Conservation (phyloP, 2,113 vertebrate species). For the Neofelis nebulosa region DNA sequence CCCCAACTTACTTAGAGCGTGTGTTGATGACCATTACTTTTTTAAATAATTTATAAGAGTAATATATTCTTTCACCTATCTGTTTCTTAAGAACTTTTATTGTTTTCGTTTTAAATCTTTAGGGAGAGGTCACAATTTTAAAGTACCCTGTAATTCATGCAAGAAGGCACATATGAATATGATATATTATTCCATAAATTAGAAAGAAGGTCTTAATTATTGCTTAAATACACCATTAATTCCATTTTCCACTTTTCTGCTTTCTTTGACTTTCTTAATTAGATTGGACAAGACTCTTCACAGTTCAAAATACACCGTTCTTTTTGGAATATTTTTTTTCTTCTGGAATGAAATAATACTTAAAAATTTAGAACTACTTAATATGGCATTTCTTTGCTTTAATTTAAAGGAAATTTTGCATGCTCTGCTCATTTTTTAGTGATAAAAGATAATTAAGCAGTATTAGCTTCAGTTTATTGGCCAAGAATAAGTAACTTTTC, state of each 20-base stretch:
- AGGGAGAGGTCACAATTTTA: neutral
- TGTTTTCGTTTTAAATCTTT: neutral
- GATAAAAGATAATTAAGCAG: neutral
- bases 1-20: neutral
- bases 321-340: neutral
- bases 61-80: neutral
- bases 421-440: neutral
- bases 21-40: neutral
- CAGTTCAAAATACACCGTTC: neutral
- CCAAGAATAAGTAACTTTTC: neutral
- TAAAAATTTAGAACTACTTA: neutral
- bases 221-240: neutral
- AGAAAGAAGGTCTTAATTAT: neutral
- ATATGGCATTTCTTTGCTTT: neutral
- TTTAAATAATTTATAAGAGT: neutral
- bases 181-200: neutral
- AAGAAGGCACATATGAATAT: neutral
- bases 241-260: neutral
- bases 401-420: neutral
- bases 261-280: neutral
- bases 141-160: neutral
- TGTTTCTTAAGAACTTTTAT: neutral
- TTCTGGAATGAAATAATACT: neutral
- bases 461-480: neutral
- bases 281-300: neutral